Percentiles rank a stretch among this genome's conserved stretches.
Conservation (phyloP, 2,888 invertebrate genomes). For the Xestoiulus laeticollis region DNA sequence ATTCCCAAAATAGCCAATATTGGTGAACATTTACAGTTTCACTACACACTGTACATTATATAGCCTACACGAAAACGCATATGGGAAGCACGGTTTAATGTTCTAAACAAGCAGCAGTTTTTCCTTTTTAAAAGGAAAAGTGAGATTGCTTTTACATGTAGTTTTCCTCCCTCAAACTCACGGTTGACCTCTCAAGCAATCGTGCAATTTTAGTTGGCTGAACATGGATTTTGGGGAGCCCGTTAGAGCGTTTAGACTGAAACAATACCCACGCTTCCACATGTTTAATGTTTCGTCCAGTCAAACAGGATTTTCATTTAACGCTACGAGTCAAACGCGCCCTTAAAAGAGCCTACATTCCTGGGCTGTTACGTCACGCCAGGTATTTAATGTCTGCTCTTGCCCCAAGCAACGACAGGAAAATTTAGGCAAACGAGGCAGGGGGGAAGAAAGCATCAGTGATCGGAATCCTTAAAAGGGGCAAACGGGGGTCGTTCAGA, state of each 20-base stretch:
- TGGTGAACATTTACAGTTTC: no score
- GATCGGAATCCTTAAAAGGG: neutral
- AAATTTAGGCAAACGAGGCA: slow-evolving; percentile 24
- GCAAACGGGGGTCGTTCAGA: neutral
- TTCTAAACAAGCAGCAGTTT: no score
- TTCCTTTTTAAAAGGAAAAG: no score
- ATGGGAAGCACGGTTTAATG: no score
- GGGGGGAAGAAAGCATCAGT: neutral
- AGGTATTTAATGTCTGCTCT: slow-evolving; percentile 29
- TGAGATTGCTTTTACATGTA: neutral
- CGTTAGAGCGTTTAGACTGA: neutral
- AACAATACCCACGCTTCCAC: slow-evolving; percentile 2
- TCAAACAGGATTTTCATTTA: slow-evolving; percentile 31
- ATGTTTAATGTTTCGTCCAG: slow-evolving; percentile 12
- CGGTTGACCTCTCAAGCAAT: neutral
- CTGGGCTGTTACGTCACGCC: neutral
- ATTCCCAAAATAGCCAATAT: no score
- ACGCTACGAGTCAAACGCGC: neutral
- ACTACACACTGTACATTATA: no score
- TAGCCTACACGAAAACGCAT: no score
- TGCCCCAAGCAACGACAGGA: slow-evolving; percentile 11
- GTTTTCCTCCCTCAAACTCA: slow-evolving; percentile 6
- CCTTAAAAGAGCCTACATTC: neutral
- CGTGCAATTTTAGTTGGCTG: neutral
- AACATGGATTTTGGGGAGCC: neutral